Percentiles rank a stretch among this genome's conserved stretches.
phyloP scores from a whole-genome alignment of 2,113 vertebrate species.

The Labrus mixtus region DNA sequence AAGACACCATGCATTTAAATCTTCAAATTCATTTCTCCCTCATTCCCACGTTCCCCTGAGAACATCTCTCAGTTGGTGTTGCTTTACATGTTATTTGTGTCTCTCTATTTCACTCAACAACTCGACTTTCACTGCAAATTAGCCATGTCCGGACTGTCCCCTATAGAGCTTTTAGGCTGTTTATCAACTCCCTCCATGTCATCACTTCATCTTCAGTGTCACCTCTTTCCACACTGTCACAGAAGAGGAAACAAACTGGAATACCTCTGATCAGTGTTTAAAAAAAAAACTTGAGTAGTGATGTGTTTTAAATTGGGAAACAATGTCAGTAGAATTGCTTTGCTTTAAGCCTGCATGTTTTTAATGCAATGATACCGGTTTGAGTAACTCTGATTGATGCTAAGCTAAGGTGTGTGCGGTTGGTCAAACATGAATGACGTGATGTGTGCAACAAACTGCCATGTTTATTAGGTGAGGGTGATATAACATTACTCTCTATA shows the following conservation, averaged over 20 bases:
- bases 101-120: conserved; percentile 62
- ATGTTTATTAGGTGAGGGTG: no score
- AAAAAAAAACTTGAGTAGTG: neutral
- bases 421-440: no score
- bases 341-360: no score
- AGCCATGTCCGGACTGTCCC: conserved; percentile 47
- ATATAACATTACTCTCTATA: no score
- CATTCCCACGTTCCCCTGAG: neutral
- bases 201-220: conserved; percentile 51
- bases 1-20: neutral
- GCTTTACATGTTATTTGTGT: conserved; percentile 39
- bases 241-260: neutral
- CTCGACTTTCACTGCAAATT: conserved; percentile 65
- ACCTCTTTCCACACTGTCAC: conserved; percentile 38
- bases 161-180: conserved; percentile 47
- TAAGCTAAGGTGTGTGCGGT: no score
- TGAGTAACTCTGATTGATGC: neutral
- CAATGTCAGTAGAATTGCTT: no score
- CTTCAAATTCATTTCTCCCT: neutral
- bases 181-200: conserved; percentile 51
- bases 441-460: no score
- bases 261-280: neutral
- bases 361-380: neutral
- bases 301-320: no score
- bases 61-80: neutral